These are phyloP conservation scores for Leptinotarsa texana DNA, from an alignment of 1,140 invertebrate species.

Conservation along the genomic window DNA sequence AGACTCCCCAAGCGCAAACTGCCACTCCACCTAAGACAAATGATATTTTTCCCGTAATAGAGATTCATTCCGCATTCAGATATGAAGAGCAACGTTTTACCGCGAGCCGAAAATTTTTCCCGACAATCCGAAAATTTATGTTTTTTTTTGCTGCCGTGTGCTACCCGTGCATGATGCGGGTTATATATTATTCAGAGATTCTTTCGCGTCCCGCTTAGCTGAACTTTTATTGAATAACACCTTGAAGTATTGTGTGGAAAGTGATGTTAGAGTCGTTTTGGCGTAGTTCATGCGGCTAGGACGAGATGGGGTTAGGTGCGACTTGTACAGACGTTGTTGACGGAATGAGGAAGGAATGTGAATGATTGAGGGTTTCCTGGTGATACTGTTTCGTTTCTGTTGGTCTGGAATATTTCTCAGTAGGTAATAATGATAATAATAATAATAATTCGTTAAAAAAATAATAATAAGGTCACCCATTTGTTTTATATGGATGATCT, in stretches of 20 bases:
- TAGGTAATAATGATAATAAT: too few relatives aligned
- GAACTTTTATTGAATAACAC: conserved; percentile 40
- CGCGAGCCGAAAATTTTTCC: conserved; percentile 44
- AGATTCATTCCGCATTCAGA: conserved; percentile 44
- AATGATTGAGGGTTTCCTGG: too few relatives aligned
- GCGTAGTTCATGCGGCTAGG: neutral
- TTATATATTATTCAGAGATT: conserved; percentile 37
- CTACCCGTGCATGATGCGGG: conserved; percentile 21
- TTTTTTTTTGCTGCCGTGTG: conserved; percentile 33
- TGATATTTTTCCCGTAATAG: conserved; percentile 30
- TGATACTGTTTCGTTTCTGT: too few relatives aligned
- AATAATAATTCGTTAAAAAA: too few relatives aligned
- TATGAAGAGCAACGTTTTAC: conserved; percentile 43
- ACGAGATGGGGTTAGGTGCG: neutral
- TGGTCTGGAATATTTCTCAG: too few relatives aligned
- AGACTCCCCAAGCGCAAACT: too few relatives aligned
- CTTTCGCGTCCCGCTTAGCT: conserved; percentile 36
- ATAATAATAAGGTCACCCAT: too few relatives aligned
- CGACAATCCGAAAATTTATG: conserved; percentile 47
- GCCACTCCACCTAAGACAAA: too few relatives aligned
- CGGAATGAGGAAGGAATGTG: neutral
- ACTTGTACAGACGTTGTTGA: neutral
- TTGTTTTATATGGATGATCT: too few relatives aligned
- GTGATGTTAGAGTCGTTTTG: neutral
- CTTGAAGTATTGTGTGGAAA: conserved; percentile 20